Percentiles rank a stretch among this genome's conserved stretches.
Conservation (phyloP, 2,888 invertebrate species). For the Agapostemon virescens region DNA sequence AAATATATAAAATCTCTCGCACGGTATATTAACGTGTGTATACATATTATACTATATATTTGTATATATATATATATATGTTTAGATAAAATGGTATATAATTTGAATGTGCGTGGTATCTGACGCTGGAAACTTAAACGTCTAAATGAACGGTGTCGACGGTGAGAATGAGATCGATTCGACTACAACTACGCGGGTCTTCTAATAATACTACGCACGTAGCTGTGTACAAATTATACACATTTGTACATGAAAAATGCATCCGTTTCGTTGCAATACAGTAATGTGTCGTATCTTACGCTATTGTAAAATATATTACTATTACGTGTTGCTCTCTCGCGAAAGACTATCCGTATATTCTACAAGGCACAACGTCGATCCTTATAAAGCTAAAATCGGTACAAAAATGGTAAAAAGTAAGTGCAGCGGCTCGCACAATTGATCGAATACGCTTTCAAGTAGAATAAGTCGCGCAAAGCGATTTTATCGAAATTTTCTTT, state of each 20-base stretch:
- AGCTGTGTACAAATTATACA: conserved; percentile 25
- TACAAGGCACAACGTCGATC: conserved; percentile 9
- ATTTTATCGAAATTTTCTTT: neutral
- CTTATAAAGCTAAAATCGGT: conserved; percentile 20
- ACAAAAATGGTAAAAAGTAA: conserved; percentile 49
- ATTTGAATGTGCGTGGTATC: conserved; percentile 29
- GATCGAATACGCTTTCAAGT: neutral
- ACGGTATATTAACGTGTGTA: conserved; percentile 23
- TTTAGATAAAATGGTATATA: conserved; percentile 28
- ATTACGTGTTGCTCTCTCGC: conserved; percentile 2
- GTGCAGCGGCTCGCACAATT: neutral
- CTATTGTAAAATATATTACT: conserved; percentile 38
- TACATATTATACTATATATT: too few relatives aligned
- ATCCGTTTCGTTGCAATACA: neutral
- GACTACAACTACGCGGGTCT: conserved; percentile 34
- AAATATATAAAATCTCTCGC: conserved; percentile 38
- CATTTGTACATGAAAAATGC: conserved; percentile 8
- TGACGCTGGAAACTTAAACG: conserved; percentile 20
- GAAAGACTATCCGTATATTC: conserved; percentile 14
- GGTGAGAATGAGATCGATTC: conserved; percentile 60
- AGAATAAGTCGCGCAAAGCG: neutral
- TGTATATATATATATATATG: neutral
- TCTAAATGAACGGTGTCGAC: conserved; percentile 33
- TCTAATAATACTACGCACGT: conserved; percentile 36
- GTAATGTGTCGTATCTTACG: neutral